These are phyloP conservation scores for Sarcophilus harrisii DNA, from an alignment of 2,797 vertebrate genomes.

Conservation along the genomic window DNA sequence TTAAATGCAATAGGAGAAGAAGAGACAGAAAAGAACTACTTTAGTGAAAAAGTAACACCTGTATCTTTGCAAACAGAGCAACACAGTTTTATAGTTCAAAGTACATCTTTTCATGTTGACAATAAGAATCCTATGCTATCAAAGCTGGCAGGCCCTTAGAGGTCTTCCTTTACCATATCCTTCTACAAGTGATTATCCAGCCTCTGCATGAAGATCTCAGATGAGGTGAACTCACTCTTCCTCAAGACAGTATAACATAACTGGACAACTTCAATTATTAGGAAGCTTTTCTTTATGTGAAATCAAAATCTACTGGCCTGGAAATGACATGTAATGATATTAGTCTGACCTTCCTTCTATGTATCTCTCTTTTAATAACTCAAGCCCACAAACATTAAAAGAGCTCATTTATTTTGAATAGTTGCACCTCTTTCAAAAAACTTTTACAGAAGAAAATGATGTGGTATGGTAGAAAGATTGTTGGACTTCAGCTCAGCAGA, in stretches of 20 bases:
- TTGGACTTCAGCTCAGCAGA: neutral
- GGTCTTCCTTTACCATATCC: neutral
- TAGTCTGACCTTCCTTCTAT: neutral
- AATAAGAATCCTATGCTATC: neutral
- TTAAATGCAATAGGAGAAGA: conserved; percentile 16
- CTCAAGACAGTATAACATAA: neutral
- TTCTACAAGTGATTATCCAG: conserved; percentile 9
- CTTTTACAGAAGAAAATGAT: neutral
- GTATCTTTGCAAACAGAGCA: conserved; percentile 20
- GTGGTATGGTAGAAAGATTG: neutral
- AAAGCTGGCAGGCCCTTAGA: neutral
- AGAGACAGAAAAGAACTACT: conserved; percentile 17
- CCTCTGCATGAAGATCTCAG: neutral
- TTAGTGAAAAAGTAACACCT: conserved; percentile 42
- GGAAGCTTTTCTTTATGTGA: neutral
- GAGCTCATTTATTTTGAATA: neutral
- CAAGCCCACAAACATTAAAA: neutral
- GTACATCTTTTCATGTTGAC: conserved; percentile 9
- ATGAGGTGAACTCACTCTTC: neutral
- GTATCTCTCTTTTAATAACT: neutral
- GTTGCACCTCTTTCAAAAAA: neutral
- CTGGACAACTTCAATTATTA: neutral
- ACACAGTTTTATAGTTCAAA: conserved; percentile 8
- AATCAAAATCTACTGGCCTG: neutral
- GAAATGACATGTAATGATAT: neutral